These are phyloP conservation scores for Neosilurus mollespiculum DNA, from an alignment of 2,797 vertebrate species.

Conservation along the genomic window DNA sequence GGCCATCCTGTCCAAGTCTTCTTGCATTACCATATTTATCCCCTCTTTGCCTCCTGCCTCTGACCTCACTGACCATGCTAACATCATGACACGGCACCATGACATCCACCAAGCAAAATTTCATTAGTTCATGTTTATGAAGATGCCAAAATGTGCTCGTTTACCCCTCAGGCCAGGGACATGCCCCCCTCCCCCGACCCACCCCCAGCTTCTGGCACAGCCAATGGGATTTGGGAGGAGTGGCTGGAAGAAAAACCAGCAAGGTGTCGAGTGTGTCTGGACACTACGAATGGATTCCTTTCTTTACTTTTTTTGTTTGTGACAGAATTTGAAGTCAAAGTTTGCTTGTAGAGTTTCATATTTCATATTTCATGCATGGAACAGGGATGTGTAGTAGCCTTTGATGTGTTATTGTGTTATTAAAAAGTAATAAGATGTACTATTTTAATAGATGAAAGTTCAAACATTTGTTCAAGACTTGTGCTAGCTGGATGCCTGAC, in stretches of 20 bases:
- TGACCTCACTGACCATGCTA: constrained; percentile 29
- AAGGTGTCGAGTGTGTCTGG: constrained; percentile 62
- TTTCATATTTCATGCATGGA: no score
- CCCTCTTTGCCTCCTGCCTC: constrained; percentile 1
- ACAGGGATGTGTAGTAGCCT: no score
- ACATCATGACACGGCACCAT: constrained; percentile 34
- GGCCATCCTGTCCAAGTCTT: constrained; percentile 36
- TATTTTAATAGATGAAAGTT: constrained; percentile 18
- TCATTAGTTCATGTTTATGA: constrained; percentile 71
- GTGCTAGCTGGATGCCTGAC: constrained; percentile 24
- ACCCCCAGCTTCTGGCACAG: constrained; percentile 50
- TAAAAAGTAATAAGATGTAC: background rate
- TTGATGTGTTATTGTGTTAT: background rate
- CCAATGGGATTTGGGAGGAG: constrained; percentile 63
- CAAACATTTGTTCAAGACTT: background rate
- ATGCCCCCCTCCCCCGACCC: background rate
- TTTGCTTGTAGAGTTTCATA: background rate
- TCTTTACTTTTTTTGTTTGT: background rate
- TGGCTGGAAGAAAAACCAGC: constrained; percentile 33
- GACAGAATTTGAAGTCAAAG: background rate
- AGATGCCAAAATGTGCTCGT: constrained; percentile 68
- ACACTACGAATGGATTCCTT: background rate
- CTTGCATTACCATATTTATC: constrained; percentile 36
- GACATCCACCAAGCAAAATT: constrained; percentile 49
- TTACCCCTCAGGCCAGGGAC: constrained; percentile 28